Base-by-base conservation (phyloP, 2,888 invertebrate genomes). In the Boloria euphrosyne region DNA sequence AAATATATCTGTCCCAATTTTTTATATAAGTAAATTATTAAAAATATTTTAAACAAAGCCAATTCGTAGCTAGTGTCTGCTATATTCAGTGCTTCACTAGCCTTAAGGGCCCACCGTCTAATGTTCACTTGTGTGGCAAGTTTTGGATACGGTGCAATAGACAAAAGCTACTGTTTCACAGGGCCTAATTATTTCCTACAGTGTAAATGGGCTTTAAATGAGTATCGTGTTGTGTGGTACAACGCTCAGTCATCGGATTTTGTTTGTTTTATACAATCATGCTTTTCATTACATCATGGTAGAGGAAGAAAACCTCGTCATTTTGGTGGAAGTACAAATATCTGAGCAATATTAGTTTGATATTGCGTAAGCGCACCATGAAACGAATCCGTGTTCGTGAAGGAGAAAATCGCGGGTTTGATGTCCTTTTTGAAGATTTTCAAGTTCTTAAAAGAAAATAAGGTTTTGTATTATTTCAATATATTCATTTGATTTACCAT, bases 91-190 rank as follows among this genome's bases (percentile, higher is more conserved):
- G 54, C 22, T 43, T 13, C 4, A 17, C 54, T 4, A 16, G n/a
- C 13, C 22, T 51, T 50, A 53, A n/a, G 13, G 57, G 6, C 16
- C 43, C 43, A 31, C 14, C 22, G 46, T 31, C 47, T 38, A 18
- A 54, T 16, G 53, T 55, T 49, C 46, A 18, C 64, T 43, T 61
- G 64, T 65, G 64, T 67, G 64, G 60, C 55, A 46, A 55, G 60
- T 22, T 54, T 55, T 49, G 49, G 44, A 22, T 38, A 43, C 31
- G 18, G 44, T 17, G 49, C 38, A 22, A 61, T 64, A 65, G 60
- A 64, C 64, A 55, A 64, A 51, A 43, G 67, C 69, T 69, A 69
- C 69, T 69, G 69, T 69, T 65, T 62, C 59, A 55, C 53, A 49
- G 59, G 13, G 61, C 54, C 67, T 69, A 66, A 70, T 71, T 71